Conservation (phyloP, 2,113 vertebrate species). For the Motacilla tschutschensis region DNA sequence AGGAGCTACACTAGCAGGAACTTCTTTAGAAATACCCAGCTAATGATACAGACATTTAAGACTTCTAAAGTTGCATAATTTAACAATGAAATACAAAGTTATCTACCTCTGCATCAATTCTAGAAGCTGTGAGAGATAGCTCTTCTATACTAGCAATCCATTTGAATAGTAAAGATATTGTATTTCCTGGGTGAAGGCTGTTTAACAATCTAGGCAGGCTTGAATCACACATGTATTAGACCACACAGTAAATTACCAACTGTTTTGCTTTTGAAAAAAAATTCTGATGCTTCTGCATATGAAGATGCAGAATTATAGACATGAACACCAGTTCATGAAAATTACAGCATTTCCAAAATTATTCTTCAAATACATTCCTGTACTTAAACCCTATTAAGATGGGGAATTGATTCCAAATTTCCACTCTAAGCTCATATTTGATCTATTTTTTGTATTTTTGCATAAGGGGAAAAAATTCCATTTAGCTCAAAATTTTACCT, state of each 20-base stretch:
- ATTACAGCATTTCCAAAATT: constrained; percentile 18
- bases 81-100: neutral
- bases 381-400: constrained; percentile 25
- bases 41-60: neutral
- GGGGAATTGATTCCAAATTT: constrained; percentile 15
- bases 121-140: neutral
- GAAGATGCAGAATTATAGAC: constrained; percentile 22
- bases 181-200: neutral
- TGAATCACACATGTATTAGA: neutral
- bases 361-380: constrained; percentile 4
- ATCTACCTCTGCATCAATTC: neutral
- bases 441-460: constrained; percentile 45
- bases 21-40: neutral
- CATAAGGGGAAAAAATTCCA: neutral
- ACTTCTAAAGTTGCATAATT: neutral
- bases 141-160: accelerated
- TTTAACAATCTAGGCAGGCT: neutral
- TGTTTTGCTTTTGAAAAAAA: neutral
- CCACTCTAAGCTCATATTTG: constrained; percentile 2
- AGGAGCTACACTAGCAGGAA: neutral
- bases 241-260: neutral
- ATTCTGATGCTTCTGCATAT: neutral
- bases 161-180: neutral
- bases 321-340: constrained; percentile 9
- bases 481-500: constrained; percentile 34